Evolutionary conservation across 2,797 vertebrate species (phyloP).

Genomic region (Enteromius anoplus): DNA sequence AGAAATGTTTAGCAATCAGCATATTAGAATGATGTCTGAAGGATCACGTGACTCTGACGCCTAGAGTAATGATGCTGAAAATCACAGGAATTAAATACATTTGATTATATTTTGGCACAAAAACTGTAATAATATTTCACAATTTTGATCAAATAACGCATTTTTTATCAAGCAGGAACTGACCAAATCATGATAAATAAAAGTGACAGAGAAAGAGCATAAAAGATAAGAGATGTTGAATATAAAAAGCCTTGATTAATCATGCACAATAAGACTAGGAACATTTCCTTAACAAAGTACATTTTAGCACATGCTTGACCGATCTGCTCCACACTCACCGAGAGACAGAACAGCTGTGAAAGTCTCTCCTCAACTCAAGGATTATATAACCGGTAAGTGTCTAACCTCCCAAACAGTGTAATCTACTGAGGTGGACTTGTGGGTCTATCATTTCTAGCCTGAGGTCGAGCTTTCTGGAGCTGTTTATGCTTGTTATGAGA

Average conservation of each 20-base stretch:
- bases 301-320: not conserved
- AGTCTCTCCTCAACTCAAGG: slow-evolving; percentile 11
- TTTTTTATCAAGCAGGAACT: not conserved
- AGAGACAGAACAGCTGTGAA: not conserved
- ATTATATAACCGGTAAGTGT: not conserved
- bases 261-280: not conserved
- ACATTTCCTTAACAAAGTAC: not conserved
- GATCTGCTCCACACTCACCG: not conserved
- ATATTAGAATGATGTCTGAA: not conserved
- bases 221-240: not conserved
- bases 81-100: not conserved
- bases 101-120: not conserved
- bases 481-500: slow-evolving; percentile 27
- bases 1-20: not conserved
- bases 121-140: not conserved
- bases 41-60: not conserved
- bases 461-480: slow-evolving; percentile 20
- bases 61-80: not conserved
- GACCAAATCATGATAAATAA: not conserved
- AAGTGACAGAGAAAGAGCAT: not conserved
- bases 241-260: not conserved
- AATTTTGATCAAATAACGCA: not conserved
- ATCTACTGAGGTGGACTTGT: not conserved
- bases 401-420: not conserved
- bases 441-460: not conserved